Conservation (phyloP, 2,888 invertebrate genomes). For the Pyralis farinalis region DNA sequence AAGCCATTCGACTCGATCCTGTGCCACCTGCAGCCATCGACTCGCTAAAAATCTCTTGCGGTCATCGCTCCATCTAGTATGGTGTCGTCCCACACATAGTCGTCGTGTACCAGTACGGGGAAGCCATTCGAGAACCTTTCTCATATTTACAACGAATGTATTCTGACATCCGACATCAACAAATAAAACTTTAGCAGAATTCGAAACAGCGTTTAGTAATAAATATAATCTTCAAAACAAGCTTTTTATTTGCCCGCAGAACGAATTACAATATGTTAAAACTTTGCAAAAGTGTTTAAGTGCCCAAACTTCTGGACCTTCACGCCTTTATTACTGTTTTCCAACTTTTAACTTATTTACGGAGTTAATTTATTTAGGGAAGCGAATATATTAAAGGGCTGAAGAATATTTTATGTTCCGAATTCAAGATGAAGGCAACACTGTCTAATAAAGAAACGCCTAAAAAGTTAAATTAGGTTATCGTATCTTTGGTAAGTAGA, state of each 20-base stretch:
- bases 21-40: too few species aligned
- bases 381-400: conserved; percentile 44
- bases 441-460: conserved; percentile 19
- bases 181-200: too few species aligned
- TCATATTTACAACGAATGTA: too few species aligned
- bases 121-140: too few species aligned
- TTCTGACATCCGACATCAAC: too few species aligned
- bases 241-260: not conserved
- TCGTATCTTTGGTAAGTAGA: not conserved
- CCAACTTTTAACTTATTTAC: conserved; percentile 48
- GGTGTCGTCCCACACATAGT: too few species aligned
- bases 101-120: too few species aligned
- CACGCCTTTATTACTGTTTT: conserved; percentile 43
- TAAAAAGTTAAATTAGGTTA: conserved; percentile 2
- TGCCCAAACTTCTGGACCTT: conserved; percentile 33
- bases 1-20: too few species aligned
- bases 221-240: not conserved
- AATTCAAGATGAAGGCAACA: conserved; percentile 39
- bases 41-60: too few species aligned
- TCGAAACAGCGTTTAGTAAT: too few species aligned
- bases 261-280: conserved; percentile 30
- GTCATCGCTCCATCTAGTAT: too few species aligned
- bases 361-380: conserved; percentile 50
- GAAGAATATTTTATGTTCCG: conserved; percentile 41
- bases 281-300: conserved; percentile 40